Evolutionary conservation across 2,797 vertebrate genomes (phyloP).

Genomic region (Labroides dimidiatus): DNA sequence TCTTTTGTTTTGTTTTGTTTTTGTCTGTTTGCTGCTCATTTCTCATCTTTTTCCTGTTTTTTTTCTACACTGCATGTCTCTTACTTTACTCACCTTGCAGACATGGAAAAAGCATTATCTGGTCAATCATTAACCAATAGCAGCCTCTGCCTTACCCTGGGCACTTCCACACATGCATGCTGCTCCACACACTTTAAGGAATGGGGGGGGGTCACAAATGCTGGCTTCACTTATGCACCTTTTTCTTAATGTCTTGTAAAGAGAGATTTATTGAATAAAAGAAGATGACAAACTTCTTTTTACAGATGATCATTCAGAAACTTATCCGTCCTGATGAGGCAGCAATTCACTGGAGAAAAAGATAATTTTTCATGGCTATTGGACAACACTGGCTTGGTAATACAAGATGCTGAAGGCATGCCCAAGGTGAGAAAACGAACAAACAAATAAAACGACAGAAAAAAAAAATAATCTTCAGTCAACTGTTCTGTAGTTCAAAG

Average conservation of each 20-base stretch:
- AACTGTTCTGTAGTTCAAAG: not conserved
- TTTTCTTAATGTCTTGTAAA: not conserved
- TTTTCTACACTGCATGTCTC: not conserved
- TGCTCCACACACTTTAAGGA: conserved; percentile 25
- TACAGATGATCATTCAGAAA: fast-evolving
- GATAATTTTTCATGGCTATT: not conserved
- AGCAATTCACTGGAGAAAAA: no score
- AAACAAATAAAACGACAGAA: no score
- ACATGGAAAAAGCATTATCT: conserved; percentile 67
- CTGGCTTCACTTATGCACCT: not conserved
- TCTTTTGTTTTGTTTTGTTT: no score
- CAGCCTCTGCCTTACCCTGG: conserved; percentile 57
- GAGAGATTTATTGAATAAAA: not conserved
- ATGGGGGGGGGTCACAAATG: conserved; percentile 14
- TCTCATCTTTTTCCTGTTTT: not conserved
- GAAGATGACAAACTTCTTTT: not conserved
- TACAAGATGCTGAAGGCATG: not conserved
- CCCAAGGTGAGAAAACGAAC: not conserved
- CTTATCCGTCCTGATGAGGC: not conserved
- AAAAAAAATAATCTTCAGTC: not conserved
- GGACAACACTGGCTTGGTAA: not conserved
- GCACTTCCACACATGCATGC: conserved; percentile 57
- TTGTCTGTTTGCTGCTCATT: not conserved
- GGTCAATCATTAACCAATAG: conserved; percentile 78
- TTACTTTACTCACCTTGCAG: conserved; percentile 20